Conservation (phyloP, 2,888 invertebrate species). For the Apocheima hispidaria region DNA sequence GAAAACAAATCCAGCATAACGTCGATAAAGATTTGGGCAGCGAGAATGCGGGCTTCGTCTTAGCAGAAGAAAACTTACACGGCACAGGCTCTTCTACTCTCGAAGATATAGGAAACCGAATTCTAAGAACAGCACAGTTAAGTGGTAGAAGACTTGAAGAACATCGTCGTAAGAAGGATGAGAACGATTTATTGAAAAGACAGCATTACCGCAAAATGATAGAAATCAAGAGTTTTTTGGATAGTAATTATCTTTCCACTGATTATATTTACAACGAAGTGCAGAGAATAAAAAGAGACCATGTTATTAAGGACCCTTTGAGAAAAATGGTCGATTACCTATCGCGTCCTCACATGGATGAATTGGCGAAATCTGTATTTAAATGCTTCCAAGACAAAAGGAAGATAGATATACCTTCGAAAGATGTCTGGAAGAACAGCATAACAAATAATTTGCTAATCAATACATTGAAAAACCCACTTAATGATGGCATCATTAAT, state of each 20-base stretch:
- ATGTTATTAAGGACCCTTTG: conserved; percentile 49
- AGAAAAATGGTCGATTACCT: conserved; percentile 56
- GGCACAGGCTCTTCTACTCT: not conserved
- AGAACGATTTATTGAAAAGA: not conserved
- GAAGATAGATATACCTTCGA: not conserved
- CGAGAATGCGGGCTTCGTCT: not conserved
- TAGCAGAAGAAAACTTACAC: not conserved
- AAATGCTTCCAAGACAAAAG: conserved; percentile 37
- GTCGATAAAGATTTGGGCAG: not conserved
- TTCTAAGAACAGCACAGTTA: not conserved
- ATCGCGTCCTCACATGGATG: conserved; percentile 40
- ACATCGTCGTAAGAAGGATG: not conserved
- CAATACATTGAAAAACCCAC: conserved; percentile 49
- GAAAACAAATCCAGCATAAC: not conserved
- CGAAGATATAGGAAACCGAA: not conserved
- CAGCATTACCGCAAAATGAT: conserved; percentile 46
- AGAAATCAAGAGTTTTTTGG: conserved; percentile 50
- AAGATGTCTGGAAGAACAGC: conserved; percentile 25
- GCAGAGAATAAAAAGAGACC: conserved; percentile 49
- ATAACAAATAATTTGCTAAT: conserved; percentile 54
- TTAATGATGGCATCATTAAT: conserved; percentile 45
- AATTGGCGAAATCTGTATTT: conserved; percentile 44
- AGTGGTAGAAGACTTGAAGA: not conserved
- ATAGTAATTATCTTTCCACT: conserved; percentile 44
- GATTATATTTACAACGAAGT: conserved; percentile 60